A percentile compares a stretch with the other conserved stretches of the same genome.
Conservation (phyloP, 92 coral and sea anemone species). For the Anthopleura xanthogrammica region DNA sequence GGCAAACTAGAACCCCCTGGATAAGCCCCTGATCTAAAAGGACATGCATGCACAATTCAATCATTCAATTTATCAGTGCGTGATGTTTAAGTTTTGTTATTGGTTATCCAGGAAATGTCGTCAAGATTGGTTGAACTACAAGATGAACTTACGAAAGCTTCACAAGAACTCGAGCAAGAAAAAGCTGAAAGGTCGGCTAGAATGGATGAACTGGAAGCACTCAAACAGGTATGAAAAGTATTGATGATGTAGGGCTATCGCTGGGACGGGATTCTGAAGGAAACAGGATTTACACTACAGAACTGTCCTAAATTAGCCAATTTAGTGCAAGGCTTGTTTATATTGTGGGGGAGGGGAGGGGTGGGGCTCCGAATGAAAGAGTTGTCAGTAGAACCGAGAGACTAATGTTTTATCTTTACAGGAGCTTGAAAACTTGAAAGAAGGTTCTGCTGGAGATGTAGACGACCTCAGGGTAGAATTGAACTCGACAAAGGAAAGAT, state of each 20-base stretch:
- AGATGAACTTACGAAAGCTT: constrained; percentile 67
- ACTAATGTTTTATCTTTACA: constrained; percentile 6
- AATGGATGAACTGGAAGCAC: constrained; percentile 68
- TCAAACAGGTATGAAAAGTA: constrained; percentile 60
- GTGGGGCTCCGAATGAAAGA: too few relatives aligned
- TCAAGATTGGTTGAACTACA: constrained; percentile 63
- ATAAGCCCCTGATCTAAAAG: too few relatives aligned
- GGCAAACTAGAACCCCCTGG: too few relatives aligned
- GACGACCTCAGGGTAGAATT: constrained; percentile 79
- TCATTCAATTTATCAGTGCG: neutral
- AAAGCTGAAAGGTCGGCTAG: constrained; percentile 62
- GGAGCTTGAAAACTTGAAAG: constrained; percentile 78
- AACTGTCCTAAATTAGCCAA: too few relatives aligned
- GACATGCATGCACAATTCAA: too few relatives aligned
- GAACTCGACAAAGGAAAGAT: constrained; percentile 68
- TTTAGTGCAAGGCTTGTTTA: too few relatives aligned
- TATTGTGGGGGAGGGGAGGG: too few relatives aligned
- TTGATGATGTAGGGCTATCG: too few relatives aligned
- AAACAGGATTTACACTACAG: too few relatives aligned
- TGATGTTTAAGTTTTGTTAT: neutral
- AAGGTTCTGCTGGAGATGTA: constrained; percentile 79
- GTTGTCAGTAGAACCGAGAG: too few relatives aligned
- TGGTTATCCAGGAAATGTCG: constrained; percentile 55
- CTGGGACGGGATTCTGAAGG: too few relatives aligned
- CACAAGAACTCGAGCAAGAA: constrained; percentile 75